Evolutionary conservation across 2,888 invertebrate genomes (phyloP).

Genomic region (Apeira syringaria): DNA sequence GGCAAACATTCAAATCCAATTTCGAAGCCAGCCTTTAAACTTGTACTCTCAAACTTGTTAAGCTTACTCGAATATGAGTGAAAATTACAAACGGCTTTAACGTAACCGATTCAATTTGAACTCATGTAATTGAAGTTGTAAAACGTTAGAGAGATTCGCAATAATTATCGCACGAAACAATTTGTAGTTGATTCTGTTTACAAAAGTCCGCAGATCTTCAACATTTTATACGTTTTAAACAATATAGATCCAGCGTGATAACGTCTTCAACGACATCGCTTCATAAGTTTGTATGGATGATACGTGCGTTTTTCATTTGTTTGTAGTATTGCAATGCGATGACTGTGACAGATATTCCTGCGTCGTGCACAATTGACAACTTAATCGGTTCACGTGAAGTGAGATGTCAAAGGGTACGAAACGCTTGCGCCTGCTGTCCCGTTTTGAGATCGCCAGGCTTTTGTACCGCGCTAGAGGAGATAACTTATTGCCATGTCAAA

Average conservation of each 20-base stretch:
- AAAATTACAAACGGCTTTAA: slow-evolving; percentile 10
- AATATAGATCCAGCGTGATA: too few relatives aligned
- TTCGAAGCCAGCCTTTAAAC: slow-evolving; percentile 17
- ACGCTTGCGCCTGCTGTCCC: slow-evolving; percentile 30
- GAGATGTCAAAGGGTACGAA: slow-evolving; percentile 39
- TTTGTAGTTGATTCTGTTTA: slow-evolving; percentile 10
- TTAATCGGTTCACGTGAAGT: slow-evolving; percentile 45
- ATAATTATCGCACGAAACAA: slow-evolving; percentile 16
- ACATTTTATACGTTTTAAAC: slow-evolving; percentile 24
- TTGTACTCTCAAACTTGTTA: slow-evolving; percentile 22
- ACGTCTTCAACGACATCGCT: too few relatives aligned
- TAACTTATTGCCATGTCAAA: slow-evolving; percentile 24
- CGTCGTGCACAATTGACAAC: slow-evolving; percentile 44
- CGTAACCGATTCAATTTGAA: slow-evolving; percentile 16
- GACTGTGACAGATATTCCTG: too few relatives aligned
- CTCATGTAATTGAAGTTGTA: slow-evolving; percentile 13
- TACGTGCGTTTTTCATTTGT: too few relatives aligned
- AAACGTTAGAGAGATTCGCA: slow-evolving; percentile 12
- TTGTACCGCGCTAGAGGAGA: slow-evolving; percentile 28
- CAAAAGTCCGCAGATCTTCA: slow-evolving; percentile 24
- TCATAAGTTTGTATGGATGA: too few relatives aligned
- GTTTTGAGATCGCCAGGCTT: slow-evolving; percentile 30
- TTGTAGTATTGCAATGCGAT: too few relatives aligned
- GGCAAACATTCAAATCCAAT: slow-evolving; percentile 19
- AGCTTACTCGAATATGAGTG: slow-evolving; percentile 18